These are phyloP conservation scores for Andrena cerasifolii DNA, from an alignment of 1,140 invertebrate species.

Conservation along the genomic window DNA sequence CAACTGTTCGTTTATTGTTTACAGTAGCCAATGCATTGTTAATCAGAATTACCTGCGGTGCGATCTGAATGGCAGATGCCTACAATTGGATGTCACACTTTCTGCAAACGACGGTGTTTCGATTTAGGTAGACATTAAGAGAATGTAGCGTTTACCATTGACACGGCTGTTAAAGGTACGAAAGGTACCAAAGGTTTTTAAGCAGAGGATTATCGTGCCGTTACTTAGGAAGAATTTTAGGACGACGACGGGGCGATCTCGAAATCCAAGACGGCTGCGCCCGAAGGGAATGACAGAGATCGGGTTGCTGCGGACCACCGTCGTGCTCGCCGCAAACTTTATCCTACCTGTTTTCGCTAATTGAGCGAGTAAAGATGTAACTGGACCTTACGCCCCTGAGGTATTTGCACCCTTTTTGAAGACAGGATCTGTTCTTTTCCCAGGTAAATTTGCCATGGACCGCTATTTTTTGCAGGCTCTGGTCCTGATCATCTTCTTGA, in stretches of 20 bases:
- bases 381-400: slow-evolving; percentile 80
- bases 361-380: slow-evolving; percentile 83
- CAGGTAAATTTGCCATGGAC: slow-evolving; percentile 36
- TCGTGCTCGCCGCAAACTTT: slow-evolving; percentile 77
- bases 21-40: no score
- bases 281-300: slow-evolving; percentile 79
- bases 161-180: slow-evolving; percentile 34
- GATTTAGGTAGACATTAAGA: no score
- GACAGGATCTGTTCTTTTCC: slow-evolving; percentile 73
- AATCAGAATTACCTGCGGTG: no score
- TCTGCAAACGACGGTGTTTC: background rate
- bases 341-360: slow-evolving; percentile 82
- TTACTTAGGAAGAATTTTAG: slow-evolving; percentile 77
- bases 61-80: no score
- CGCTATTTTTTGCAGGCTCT: slow-evolving; percentile 19
- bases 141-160: background rate
- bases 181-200: slow-evolving; percentile 67
- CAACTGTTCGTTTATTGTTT: no score
- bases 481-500: background rate
- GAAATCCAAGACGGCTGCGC: slow-evolving; percentile 76
- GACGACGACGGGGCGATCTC: slow-evolving; percentile 70
- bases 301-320: slow-evolving; percentile 80
- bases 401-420: slow-evolving; percentile 78
- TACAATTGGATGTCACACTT: no score
- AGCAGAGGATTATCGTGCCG: slow-evolving; percentile 76